Conservation (phyloP, 1,140 invertebrate genomes). For the Bombyx mandarina region DNA sequence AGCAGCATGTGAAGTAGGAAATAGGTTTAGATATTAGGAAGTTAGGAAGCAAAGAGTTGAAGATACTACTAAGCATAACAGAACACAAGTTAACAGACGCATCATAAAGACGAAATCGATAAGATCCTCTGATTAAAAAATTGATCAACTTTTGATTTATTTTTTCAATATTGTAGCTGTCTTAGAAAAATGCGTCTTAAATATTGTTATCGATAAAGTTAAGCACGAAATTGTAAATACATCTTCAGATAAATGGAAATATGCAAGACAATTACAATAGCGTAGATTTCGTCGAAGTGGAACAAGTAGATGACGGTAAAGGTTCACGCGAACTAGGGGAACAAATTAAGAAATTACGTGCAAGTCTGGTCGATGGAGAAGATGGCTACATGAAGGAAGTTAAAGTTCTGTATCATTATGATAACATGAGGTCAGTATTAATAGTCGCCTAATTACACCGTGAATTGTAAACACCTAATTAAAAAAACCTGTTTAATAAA, state of each 20-base stretch:
- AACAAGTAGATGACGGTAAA: slow-evolving; percentile 83
- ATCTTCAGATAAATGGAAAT: slow-evolving; percentile 75
- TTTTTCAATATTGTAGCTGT: not conserved
- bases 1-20: too few species aligned
- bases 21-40: too few species aligned
- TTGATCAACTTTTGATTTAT: not conserved
- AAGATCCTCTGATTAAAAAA: too few species aligned
- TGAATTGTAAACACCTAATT: not conserved
- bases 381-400: slow-evolving; percentile 74
- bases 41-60: too few species aligned
- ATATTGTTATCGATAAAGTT: not conserved
- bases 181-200: not conserved
- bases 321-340: slow-evolving; percentile 68
- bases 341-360: slow-evolving; percentile 73
- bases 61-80: too few species aligned
- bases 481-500: too few species aligned
- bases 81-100: too few species aligned
- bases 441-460: not conserved
- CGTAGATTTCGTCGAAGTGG: slow-evolving; percentile 95
- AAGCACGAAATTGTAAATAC: not conserved
- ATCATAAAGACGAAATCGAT: too few species aligned
- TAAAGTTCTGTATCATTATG: slow-evolving; percentile 56
- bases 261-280: slow-evolving; percentile 96
- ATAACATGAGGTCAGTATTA: slow-evolving; percentile 48
- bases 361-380: slow-evolving; percentile 81